Conservation (phyloP, 2,113 vertebrate species). For the Pachyramphus minor region DNA sequence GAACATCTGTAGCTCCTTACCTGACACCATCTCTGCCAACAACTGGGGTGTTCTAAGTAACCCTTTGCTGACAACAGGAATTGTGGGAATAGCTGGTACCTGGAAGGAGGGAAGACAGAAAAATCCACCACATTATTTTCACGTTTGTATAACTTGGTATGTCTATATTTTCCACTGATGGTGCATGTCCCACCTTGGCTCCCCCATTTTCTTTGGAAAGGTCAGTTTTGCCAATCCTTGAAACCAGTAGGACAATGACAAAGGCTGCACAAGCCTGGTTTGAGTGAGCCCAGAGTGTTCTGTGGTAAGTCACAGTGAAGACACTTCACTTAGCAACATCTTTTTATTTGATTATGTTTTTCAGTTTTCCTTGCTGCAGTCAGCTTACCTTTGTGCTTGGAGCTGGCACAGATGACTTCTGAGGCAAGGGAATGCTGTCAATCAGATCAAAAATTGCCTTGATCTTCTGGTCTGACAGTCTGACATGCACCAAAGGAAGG, state of each 20-base stretch:
- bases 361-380: not conserved
- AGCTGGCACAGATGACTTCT: conserved; percentile 57
- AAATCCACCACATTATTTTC: not conserved
- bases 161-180: not conserved
- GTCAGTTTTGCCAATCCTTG: not conserved
- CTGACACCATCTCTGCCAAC: conserved; percentile 77
- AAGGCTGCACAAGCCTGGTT: not conserved
- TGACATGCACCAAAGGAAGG: conserved; percentile 88
- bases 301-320: not conserved
- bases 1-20: conserved; percentile 46
- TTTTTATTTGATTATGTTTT: not conserved
- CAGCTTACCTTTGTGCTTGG: conserved; percentile 77
- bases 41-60: conserved; percentile 67
- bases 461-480: conserved; percentile 91
- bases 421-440: conserved; percentile 86
- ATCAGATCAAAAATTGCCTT: conserved; percentile 80
- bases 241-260: not conserved
- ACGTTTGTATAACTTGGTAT: not conserved
- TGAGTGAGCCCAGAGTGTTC: not conserved
- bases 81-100: conserved; percentile 65
- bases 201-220: not conserved
- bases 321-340: not conserved
- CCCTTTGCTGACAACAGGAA: conserved; percentile 52
- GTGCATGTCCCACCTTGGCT: not conserved
- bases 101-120: not conserved